These are phyloP conservation scores for Falcunculus frontatus DNA, from an alignment of 2,113 vertebrate species.

Conservation along the genomic window DNA sequence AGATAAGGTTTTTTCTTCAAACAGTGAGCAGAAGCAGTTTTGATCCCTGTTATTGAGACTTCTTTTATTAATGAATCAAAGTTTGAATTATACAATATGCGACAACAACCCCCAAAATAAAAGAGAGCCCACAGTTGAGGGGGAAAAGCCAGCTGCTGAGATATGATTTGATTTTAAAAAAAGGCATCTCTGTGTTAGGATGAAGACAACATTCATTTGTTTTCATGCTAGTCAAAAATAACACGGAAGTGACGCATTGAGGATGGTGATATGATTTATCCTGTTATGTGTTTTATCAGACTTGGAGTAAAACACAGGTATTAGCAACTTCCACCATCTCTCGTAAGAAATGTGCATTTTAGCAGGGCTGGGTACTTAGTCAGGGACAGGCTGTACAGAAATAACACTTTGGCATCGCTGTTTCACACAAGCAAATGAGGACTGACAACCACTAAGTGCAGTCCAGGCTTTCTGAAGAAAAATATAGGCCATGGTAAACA, in stretches of 20 bases:
- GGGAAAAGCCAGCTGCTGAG: neutral
- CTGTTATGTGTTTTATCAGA: neutral
- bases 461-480: neutral
- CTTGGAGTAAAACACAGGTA: neutral
- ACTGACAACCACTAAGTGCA: neutral
- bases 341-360: neutral
- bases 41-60: neutral
- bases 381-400: neutral
- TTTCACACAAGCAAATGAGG: neutral
- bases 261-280: neutral
- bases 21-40: neutral
- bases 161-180: neutral
- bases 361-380: neutral
- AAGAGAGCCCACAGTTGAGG: neutral
- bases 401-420: neutral
- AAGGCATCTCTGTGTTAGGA: neutral
- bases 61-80: neutral
- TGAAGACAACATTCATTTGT: neutral
- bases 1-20: neutral
- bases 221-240: neutral
- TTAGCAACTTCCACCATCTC: neutral
- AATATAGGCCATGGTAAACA: constrained; percentile 19
- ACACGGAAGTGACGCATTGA: neutral
- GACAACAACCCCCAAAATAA: neutral
- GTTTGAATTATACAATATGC: neutral